Conservation (phyloP, 2,888 invertebrate species). For the Phortica okadai region DNA sequence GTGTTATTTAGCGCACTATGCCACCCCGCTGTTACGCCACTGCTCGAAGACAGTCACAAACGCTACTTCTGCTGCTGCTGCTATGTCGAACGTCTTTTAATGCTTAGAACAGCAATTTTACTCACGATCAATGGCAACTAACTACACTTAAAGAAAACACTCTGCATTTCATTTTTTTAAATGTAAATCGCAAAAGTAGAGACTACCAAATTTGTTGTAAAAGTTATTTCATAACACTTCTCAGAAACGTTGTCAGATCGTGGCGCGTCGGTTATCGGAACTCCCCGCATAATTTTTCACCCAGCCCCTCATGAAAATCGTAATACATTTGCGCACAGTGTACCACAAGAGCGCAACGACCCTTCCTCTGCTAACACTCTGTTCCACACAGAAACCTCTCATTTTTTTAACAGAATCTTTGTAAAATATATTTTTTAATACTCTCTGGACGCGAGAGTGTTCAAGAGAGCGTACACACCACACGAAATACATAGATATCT, state of each 20-base stretch:
- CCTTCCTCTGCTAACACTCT: conserved; percentile 14
- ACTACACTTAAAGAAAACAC: conserved; percentile 31
- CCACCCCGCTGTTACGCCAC: too few relatives aligned
- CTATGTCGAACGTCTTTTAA: not conserved
- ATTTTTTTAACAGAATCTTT: too few relatives aligned
- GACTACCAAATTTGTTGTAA: too few relatives aligned
- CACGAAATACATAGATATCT: too few relatives aligned
- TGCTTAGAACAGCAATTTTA: conserved; percentile 30
- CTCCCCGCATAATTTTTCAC: not conserved
- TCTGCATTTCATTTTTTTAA: not conserved
- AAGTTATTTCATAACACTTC: too few relatives aligned
- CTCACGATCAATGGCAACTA: conserved; percentile 36
- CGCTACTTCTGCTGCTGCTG: too few relatives aligned
- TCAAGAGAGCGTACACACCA: not conserved
- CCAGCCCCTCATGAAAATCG: not conserved
- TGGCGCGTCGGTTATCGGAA: too few relatives aligned
- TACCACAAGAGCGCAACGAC: conserved; percentile 25
- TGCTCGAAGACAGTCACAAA: conserved; percentile 16
- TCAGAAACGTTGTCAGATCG: too few relatives aligned
- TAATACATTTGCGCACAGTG: not conserved
- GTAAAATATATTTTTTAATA: too few relatives aligned
- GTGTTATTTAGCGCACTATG: too few relatives aligned
- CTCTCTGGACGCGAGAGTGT: not conserved
- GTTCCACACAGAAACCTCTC: too few relatives aligned
- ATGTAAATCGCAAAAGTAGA: too few relatives aligned